Evolutionary conservation across 2,797 vertebrate species (phyloP), one percentile per base, ranked within the genome.

Genomic region (Phoeniculus purpureus): DNA sequence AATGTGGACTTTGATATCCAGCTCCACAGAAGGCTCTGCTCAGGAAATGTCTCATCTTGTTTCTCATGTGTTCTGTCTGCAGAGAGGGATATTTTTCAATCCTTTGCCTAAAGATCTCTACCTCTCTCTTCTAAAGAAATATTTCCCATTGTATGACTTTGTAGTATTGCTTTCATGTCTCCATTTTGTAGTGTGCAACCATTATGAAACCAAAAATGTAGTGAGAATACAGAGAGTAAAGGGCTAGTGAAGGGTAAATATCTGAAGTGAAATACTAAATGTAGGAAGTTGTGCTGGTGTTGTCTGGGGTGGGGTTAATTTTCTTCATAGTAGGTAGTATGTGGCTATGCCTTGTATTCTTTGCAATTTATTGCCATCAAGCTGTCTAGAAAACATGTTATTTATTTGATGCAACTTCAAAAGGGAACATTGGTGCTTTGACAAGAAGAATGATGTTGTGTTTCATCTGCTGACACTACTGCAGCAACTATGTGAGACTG

Each of bases 241-340:
- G 32, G 52, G 60, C 25, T 32, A 21, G 47, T 75, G 55, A 76
- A 81, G 22, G 21, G 27, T 78, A 58, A 78, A 68, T 77, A 58
- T 23, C 65, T 81, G 66, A 85, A 89, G 48, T 56, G 40, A 90
- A 89, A 48, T 31, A 76, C 25, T 25, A 73, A 59, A 18, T 43
- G 27, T 68, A 45, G 29, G 50, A 89, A 85, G 22, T 51, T 48
- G 48, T 48, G 19, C 48, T 48, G 21, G 48, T 48, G 48, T 48
- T 48, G 48, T 11, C 48, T 21, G 48, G 20, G 48, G 20, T 21
- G 21, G 20, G 22, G 48, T 48, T 48, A 21, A 48, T 48, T 48
- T 48, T 48, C 19, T 48, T 48, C 48, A 21, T 48, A 48, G 48
- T 48, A 48, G 19, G 18, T 48, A 48, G 48, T 48, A 20, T 48